These are phyloP conservation scores for Drosophila melanogaster DNA, from an alignment of 1,140 invertebrate genomes.

Conservation along the genomic window DNA sequence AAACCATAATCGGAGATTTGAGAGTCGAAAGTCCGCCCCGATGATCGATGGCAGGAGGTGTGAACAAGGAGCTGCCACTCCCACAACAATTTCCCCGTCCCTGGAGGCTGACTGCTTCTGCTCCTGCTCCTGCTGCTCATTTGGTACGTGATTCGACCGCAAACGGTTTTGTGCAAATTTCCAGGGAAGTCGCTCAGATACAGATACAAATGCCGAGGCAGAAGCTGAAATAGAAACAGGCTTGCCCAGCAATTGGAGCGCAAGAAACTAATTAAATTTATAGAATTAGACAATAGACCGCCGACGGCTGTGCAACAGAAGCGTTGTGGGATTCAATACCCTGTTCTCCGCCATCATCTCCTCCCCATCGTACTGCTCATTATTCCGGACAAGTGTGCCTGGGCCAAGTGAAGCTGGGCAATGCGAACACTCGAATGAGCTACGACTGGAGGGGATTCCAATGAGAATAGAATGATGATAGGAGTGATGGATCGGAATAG, in stretches of 20 bases:
- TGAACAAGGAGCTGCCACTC: constrained; percentile 71
- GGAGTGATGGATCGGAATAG: constrained; percentile 4
- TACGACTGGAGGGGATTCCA: constrained; percentile 13
- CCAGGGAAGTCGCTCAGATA: constrained; percentile 19
- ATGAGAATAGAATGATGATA: neutral
- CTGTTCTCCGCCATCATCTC: constrained; percentile 3
- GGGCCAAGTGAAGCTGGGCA: neutral
- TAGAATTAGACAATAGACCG: constrained; percentile 74
- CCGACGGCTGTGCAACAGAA: constrained; percentile 25
- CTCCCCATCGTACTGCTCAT: constrained; percentile 22
- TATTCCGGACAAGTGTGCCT: constrained; percentile 42
- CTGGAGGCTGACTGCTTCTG: constrained; percentile 15
- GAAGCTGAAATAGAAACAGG: constrained; percentile 1
- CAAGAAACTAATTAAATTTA: constrained; percentile 81
- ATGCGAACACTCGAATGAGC: constrained; percentile 23
- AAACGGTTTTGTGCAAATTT: constrained; percentile 59
- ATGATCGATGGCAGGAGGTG: constrained; percentile 74
- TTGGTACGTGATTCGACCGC: constrained; percentile 73
- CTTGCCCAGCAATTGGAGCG: constrained; percentile 65
- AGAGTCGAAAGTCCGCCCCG: constrained; percentile 54
- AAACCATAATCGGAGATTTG: constrained; percentile 57
- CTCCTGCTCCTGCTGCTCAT: constrained; percentile 43
- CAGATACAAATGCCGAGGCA: constrained; percentile 1
- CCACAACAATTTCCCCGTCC: constrained; percentile 19
- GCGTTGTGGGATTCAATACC: constrained; percentile 23